A percentile compares a stretch with the other conserved stretches of the same genome.
phyloP scores from a whole-genome alignment of 1,140 invertebrate genomes.

The Drosophila hydei region DNA sequence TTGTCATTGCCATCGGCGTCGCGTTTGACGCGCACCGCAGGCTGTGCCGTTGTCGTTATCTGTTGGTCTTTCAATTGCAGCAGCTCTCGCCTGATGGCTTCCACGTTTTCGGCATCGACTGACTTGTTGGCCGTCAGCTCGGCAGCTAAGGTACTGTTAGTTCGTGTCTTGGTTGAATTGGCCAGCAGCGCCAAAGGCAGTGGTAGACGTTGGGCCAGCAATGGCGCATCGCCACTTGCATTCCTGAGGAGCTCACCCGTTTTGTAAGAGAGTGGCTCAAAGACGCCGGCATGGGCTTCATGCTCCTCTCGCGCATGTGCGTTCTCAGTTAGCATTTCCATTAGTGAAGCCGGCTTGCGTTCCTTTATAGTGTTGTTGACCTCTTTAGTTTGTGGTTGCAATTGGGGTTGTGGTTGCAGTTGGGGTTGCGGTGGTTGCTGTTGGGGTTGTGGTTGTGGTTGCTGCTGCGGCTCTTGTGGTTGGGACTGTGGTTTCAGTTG shows the following conservation, averaged over 20 bases:
- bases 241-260: slow-evolving; percentile 68
- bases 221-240: slow-evolving; percentile 19
- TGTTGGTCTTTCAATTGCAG: slow-evolving; percentile 49
- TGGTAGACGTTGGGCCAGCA: slow-evolving; percentile 56
- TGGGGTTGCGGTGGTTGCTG: slow-evolving; percentile 3
- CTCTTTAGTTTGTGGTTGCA: slow-evolving; percentile 14
- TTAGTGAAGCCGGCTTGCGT: slow-evolving; percentile 56
- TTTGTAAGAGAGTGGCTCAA: slow-evolving; percentile 78
- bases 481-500: background rate
- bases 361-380: slow-evolving; percentile 3
- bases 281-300: slow-evolving; percentile 66
- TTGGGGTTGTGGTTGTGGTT: slow-evolving; percentile 11
- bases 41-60: slow-evolving; percentile 19
- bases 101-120: slow-evolving; percentile 62
- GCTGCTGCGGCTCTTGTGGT: background rate
- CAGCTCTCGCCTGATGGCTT: slow-evolving; percentile 74
- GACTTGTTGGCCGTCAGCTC: slow-evolving; percentile 30
- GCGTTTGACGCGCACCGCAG: slow-evolving; percentile 44
- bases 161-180: slow-evolving; percentile 44
- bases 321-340: slow-evolving; percentile 71
- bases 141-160: slow-evolving; percentile 11
- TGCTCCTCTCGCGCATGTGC: slow-evolving; percentile 56
- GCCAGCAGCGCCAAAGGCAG: slow-evolving; percentile 65
- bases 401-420: slow-evolving; percentile 12
- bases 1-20: slow-evolving; percentile 51